Evolutionary conservation across 2,797 vertebrate genomes (phyloP).

Genomic region (Cirrhinus mrigala): DNA sequence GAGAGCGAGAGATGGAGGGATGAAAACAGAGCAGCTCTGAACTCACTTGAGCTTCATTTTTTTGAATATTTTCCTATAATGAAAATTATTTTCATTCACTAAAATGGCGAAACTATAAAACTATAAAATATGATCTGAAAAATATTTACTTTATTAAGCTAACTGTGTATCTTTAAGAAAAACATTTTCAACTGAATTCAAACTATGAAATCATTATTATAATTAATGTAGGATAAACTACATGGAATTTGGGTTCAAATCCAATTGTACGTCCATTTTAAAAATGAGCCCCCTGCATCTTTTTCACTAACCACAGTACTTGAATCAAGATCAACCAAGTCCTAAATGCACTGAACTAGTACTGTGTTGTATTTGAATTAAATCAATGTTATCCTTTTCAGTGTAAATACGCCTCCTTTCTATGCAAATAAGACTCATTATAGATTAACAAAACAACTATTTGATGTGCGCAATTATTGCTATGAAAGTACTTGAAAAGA

Average conservation of each 20-base stretch:
- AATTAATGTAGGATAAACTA: neutral
- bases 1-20: constrained; percentile 1
- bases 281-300: neutral
- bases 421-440: neutral
- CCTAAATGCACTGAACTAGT: no score
- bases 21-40: neutral
- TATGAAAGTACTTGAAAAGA: neutral
- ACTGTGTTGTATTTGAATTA: neutral
- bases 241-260: neutral
- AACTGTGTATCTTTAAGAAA: neutral
- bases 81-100: neutral
- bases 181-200: neutral
- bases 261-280: neutral
- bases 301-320: neutral
- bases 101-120: neutral
- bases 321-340: neutral
- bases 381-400: neutral
- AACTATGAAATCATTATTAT: neutral
- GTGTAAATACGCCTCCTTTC: neutral
- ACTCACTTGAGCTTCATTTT: neutral
- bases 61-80: neutral
- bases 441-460: neutral
- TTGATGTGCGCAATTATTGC: neutral
- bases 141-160: neutral
- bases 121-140: neutral